These are phyloP conservation scores for Scophthalmus maximus DNA, from an alignment of 2,113 vertebrate genomes.

Conservation along the genomic window DNA sequence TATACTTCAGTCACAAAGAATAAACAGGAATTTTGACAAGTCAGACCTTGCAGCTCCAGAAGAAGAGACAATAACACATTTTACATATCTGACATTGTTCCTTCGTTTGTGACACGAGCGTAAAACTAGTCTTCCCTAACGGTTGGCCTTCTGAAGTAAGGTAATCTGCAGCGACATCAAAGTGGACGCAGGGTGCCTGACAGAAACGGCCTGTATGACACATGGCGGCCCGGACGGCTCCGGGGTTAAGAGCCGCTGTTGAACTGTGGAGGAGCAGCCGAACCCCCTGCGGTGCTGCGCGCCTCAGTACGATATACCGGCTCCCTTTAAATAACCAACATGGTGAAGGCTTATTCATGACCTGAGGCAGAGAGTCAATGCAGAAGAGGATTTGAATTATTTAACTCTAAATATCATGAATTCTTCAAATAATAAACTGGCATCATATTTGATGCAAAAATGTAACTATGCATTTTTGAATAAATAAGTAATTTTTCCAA, in stretches of 20 bases:
- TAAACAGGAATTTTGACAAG: not conserved
- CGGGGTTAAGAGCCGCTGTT: conserved; percentile 76
- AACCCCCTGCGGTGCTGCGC: conserved; percentile 44
- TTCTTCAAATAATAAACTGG: not conserved
- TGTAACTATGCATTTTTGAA: not conserved
- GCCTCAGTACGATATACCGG: conserved; percentile 35
- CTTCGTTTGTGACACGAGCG: too few relatives aligned
- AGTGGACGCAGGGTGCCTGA: conserved; percentile 48
- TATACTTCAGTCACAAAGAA: not conserved
- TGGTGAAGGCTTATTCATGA: not conserved
- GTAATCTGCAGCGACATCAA: conserved; percentile 67
- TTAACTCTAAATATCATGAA: too few relatives aligned
- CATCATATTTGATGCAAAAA: not conserved
- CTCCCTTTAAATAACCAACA: conserved; percentile 56
- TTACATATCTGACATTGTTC: not conserved
- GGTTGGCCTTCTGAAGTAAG: conserved; percentile 4
- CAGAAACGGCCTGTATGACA: conserved; percentile 38
- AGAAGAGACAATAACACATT: not conserved
- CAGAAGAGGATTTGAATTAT: not conserved
- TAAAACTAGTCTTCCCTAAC: not conserved
- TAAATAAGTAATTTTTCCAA: not conserved
- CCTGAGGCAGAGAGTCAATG: not conserved
- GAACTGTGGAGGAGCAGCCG: conserved; percentile 51
- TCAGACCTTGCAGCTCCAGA: not conserved
- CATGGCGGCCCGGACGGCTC: conserved; percentile 59